Conservation (phyloP, 2,888 invertebrate species). For the Augochlorella aurata region DNA sequence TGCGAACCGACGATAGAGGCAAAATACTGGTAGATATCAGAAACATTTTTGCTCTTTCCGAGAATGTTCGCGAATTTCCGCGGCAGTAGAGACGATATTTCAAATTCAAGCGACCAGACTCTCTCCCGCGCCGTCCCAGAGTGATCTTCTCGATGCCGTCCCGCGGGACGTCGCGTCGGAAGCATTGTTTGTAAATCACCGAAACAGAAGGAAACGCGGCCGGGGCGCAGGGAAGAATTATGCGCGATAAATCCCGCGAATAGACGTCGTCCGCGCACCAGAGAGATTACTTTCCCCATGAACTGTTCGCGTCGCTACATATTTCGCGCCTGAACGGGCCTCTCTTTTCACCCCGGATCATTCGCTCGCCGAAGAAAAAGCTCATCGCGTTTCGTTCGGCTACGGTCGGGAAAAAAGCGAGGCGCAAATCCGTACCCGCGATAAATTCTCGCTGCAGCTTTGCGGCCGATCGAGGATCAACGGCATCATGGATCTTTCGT, state of each 20-base stretch:
- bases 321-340: neutral
- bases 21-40: too few relatives aligned
- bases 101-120: conserved; percentile 7
- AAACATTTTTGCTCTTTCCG: too few relatives aligned
- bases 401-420: neutral
- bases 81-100: neutral
- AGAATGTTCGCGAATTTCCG: neutral
- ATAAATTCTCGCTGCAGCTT: conserved; percentile 7
- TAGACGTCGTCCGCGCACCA: neutral
- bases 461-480: neutral
- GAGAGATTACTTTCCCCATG: conserved; percentile 23
- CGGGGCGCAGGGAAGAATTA: conserved; percentile 10
- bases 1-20: neutral
- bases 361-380: neutral
- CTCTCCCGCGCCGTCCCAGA: neutral
- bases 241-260: conserved; percentile 27
- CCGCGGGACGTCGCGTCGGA: neutral
- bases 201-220: conserved; percentile 4
- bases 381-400: neutral
- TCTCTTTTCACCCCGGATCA: neutral
- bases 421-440: neutral
- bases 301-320: neutral
- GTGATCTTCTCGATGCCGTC: neutral
- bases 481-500: neutral
- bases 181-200: neutral